Evolutionary conservation across 2,888 invertebrate species (phyloP).

Genomic region (Bombylius discolor): DNA sequence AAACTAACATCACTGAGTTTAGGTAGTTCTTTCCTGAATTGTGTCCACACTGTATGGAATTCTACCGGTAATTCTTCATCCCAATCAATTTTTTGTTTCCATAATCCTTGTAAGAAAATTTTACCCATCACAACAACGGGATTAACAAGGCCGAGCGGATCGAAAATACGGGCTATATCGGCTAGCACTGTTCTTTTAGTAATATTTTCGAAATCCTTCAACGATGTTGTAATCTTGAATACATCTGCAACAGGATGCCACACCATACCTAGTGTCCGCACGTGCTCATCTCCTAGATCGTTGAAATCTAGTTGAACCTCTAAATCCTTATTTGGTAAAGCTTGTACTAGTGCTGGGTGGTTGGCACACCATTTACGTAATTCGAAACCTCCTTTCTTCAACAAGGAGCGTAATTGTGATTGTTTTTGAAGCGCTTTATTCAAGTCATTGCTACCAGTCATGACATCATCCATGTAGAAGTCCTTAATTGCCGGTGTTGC

Average conservation of each 20-base stretch:
- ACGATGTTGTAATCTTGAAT: neutral
- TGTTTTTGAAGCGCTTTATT: neutral
- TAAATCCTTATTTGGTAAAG: neutral
- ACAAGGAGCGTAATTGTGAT: neutral
- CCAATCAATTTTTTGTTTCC: too few relatives aligned
- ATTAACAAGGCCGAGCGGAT: neutral
- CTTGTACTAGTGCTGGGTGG: neutral
- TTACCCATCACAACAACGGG: too few relatives aligned
- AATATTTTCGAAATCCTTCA: neutral
- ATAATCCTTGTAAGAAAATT: too few relatives aligned
- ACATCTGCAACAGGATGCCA: neutral
- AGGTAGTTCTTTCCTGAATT: too few relatives aligned
- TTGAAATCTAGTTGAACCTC: neutral
- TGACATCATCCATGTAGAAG: constrained; percentile 4
- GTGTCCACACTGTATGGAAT: too few relatives aligned
- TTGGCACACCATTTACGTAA: neutral
- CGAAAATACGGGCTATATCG: neutral
- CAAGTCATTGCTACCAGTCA: constrained; percentile 1
- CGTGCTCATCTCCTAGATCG: neutral
- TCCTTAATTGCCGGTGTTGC: neutral
- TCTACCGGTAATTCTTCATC: too few relatives aligned
- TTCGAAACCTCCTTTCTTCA: neutral
- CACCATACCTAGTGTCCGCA: neutral
- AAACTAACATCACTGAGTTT: too few relatives aligned
- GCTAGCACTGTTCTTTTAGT: neutral